Evolutionary conservation across 2,888 invertebrate genomes (phyloP).

Genomic region (Limenitis camilla): DNA sequence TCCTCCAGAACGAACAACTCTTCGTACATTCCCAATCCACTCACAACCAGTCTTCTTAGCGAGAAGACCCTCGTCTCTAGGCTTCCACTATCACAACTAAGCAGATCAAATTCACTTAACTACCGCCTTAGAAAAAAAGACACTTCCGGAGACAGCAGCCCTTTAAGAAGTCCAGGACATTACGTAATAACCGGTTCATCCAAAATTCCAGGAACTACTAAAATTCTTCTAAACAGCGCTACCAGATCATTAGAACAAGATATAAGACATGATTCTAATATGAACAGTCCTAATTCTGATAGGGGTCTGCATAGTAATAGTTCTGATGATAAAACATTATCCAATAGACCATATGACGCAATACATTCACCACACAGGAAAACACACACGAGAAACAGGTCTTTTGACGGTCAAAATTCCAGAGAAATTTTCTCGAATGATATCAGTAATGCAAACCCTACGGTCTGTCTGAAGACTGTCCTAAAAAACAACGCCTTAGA

Average conservation of each 20-base stretch:
- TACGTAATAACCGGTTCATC: constrained; percentile 66
- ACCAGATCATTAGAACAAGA: constrained; percentile 62
- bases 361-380: constrained; percentile 64
- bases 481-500: constrained; percentile 63
- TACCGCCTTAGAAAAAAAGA: constrained; percentile 61
- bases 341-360: constrained; percentile 52
- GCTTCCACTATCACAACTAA: constrained; percentile 63
- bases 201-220: constrained; percentile 50
- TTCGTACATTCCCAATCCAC: constrained; percentile 51
- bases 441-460: constrained; percentile 46
- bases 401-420: constrained; percentile 64
- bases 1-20: constrained; percentile 50
- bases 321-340: constrained; percentile 66
- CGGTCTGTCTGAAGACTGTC: constrained; percentile 58
- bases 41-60: constrained; percentile 61
- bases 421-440: constrained; percentile 57
- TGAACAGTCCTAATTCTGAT: constrained; percentile 64
- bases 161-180: constrained; percentile 61
- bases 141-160: constrained; percentile 56
- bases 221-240: constrained; percentile 50
- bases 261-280: constrained; percentile 48
- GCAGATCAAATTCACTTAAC: constrained; percentile 66
- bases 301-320: constrained; percentile 53
- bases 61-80: constrained; percentile 63
- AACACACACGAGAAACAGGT: constrained; percentile 71